phyloP scores from a whole-genome alignment of 2,113 vertebrate genomes.

The Lepisosteus osseus region DNA sequence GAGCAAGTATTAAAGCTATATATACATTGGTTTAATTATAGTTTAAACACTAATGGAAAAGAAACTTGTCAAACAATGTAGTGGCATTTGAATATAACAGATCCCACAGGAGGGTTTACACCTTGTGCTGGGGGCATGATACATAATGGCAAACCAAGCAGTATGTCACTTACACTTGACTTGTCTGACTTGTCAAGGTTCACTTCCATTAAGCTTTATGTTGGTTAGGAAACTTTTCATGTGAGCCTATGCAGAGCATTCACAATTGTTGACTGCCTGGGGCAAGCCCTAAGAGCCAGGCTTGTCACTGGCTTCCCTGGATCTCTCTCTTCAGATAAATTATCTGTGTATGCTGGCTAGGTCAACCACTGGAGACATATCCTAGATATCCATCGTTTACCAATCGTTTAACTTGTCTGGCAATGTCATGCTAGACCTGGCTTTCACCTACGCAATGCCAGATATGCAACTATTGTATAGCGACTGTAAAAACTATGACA shows the following conservation, averaged over 20 bases:
- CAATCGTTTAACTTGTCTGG: constrained; percentile 38
- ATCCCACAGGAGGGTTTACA: constrained; percentile 64
- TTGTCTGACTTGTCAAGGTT: constrained; percentile 68
- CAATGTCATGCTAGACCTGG: constrained; percentile 18
- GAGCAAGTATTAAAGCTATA: background rate
- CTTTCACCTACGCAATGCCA: constrained; percentile 18
- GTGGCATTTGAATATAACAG: constrained; percentile 42
- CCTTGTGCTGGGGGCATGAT: constrained; percentile 47
- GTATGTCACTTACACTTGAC: constrained; percentile 68
- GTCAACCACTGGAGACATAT: constrained; percentile 47
- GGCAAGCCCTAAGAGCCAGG: constrained; percentile 73
- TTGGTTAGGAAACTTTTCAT: constrained; percentile 69
- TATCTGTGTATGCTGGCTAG: constrained; percentile 65
- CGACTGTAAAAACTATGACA: too few species aligned
- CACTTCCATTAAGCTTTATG: constrained; percentile 77
- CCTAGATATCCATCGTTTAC: constrained; percentile 32
- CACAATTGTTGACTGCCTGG: constrained; percentile 72
- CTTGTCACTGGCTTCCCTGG: constrained; percentile 70
- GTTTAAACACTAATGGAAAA: constrained; percentile 15
- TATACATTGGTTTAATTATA: background rate
- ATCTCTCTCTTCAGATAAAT: constrained; percentile 66
- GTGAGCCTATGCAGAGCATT: constrained; percentile 65
- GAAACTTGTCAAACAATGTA: constrained; percentile 41
- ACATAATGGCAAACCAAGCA: constrained; percentile 51
- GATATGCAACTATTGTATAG: background rate